phyloP scores from a whole-genome alignment of 2,888 invertebrate genomes.

The Calameuta idolon region DNA sequence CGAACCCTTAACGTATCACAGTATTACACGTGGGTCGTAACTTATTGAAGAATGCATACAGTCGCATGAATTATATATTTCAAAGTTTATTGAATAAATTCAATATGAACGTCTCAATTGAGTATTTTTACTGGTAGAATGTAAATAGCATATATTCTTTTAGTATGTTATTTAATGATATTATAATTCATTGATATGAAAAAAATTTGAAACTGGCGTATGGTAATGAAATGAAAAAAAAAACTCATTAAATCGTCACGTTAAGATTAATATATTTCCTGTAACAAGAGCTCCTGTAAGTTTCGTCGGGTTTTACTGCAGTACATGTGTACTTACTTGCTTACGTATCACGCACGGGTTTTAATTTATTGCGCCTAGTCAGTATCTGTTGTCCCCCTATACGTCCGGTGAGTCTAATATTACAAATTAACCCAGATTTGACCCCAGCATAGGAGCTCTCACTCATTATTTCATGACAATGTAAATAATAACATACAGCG shows the following conservation, averaged over 20 bases:
- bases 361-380: neutral
- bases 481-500: neutral
- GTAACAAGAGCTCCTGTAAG: neutral
- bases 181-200: neutral
- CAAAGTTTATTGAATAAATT: neutral
- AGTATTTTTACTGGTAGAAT: neutral
- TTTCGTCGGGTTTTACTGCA: neutral
- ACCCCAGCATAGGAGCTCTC: conserved; percentile 23
- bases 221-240: neutral
- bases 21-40: neutral
- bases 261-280: neutral
- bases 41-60: neutral
- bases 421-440: conserved; percentile 51
- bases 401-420: conserved; percentile 52
- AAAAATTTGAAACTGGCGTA: neutral
- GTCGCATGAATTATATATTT: neutral
- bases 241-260: neutral
- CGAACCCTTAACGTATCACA: neutral
- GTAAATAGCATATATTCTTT: neutral
- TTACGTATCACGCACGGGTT: conserved; percentile 6
- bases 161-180: neutral
- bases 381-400: conserved; percentile 19
- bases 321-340: neutral
- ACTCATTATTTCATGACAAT: neutral
- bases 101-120: neutral